A percentile compares a stretch with the other conserved stretches of the same genome.
Conservation (phyloP, 2,888 invertebrate genomes). For the Netelia virgata region DNA sequence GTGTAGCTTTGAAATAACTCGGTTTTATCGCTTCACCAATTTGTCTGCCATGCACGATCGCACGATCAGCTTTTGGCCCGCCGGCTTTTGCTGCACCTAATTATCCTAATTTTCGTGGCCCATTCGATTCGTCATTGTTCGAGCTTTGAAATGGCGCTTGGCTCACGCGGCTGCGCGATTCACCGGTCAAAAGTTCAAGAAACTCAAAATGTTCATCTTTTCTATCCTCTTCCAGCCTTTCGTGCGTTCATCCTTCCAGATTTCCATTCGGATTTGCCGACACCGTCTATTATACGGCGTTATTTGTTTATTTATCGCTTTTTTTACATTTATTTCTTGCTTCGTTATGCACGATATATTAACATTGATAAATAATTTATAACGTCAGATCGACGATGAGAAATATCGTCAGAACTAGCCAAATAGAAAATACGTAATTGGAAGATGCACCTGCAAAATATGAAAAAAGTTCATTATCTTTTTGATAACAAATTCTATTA, state of each 20-base stretch:
- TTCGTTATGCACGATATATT: not conserved
- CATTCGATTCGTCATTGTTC: too few relatives aligned
- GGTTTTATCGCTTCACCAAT: constrained; percentile 69
- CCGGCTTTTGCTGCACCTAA: not conserved
- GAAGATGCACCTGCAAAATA: constrained; percentile 43
- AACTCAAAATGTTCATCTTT: too few relatives aligned
- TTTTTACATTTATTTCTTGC: not conserved
- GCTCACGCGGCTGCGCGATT: too few relatives aligned
- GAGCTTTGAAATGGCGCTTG: too few relatives aligned
- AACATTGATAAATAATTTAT: constrained; percentile 14
- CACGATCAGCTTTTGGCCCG: constrained; percentile 24
- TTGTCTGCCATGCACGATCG: constrained; percentile 65
- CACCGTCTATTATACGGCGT: not conserved
- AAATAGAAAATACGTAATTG: constrained; percentile 31
- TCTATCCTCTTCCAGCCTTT: too few relatives aligned
- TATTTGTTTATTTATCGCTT: constrained; percentile 32
- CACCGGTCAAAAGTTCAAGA: too few relatives aligned
- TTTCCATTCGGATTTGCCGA: not conserved
- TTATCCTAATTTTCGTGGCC: too few relatives aligned
- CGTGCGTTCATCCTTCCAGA: too few relatives aligned
- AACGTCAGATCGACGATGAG: not conserved
- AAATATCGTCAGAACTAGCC: constrained; percentile 28
- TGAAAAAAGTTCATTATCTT: too few relatives aligned
- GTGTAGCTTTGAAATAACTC: constrained; percentile 67
- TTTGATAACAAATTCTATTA: too few relatives aligned